phyloP scores from a whole-genome alignment of 2,888 invertebrate species.

The Tetragonula carbonaria region DNA sequence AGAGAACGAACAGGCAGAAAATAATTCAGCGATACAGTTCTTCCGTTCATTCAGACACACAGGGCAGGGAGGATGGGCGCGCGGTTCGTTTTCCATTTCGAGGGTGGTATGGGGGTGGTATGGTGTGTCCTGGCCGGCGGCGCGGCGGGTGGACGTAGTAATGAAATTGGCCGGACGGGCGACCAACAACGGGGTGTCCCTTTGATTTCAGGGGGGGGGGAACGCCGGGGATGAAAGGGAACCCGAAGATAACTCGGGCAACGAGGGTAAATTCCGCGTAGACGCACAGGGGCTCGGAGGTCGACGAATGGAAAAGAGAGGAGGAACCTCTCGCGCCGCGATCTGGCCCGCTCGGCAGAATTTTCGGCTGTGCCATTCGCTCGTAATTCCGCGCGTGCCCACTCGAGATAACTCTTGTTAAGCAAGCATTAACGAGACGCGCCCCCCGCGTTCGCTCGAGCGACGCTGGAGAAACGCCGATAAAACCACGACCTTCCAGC shows the following conservation, averaged over 20 bases:
- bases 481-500: constrained; percentile 59
- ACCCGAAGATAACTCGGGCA: constrained; percentile 67
- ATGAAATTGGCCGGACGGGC: constrained; percentile 71
- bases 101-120: not conserved
- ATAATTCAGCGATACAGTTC: constrained; percentile 28
- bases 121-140: constrained; percentile 58
- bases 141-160: constrained; percentile 63
- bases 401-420: constrained; percentile 73
- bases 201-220: constrained; percentile 69
- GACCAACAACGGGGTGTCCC: constrained; percentile 62
- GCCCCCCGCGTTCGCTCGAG: constrained; percentile 43
- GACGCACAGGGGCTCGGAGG: constrained; percentile 13
- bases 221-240: constrained; percentile 64
- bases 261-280: constrained; percentile 64
- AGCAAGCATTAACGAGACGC: constrained; percentile 68
- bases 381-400: constrained; percentile 73
- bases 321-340: not conserved
- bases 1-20: constrained; percentile 15
- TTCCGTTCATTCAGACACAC: not conserved
- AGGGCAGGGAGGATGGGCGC: not conserved
- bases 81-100: constrained; percentile 47
- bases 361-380: constrained; percentile 57
- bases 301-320: constrained; percentile 55
- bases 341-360: constrained; percentile 14
- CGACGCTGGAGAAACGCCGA: constrained; percentile 59